Percentiles rank a stretch among this genome's conserved stretches.
phyloP scores from a whole-genome alignment of 2,888 invertebrate genomes.

The Cryptocephalus moraei region DNA sequence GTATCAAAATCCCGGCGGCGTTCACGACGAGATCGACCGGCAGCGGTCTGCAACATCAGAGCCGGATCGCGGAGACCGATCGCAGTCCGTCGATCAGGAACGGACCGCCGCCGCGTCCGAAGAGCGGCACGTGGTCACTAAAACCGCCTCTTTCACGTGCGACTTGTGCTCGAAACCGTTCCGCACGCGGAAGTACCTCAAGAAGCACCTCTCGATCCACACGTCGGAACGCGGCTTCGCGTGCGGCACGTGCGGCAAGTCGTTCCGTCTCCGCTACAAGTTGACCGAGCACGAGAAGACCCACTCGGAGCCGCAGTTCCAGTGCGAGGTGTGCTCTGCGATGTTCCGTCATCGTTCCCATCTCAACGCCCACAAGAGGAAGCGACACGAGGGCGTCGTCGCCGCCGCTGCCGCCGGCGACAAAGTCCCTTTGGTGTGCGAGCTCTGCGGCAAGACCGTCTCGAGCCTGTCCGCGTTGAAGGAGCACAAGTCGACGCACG shows the following conservation, averaged over 20 bases:
- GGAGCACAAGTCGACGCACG: slow-evolving; percentile 27
- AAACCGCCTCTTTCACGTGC: slow-evolving; percentile 23
- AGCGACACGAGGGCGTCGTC: slow-evolving; percentile 42
- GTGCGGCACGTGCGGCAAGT: slow-evolving; percentile 31
- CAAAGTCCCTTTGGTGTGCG: slow-evolving; percentile 27
- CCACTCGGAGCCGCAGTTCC: slow-evolving; percentile 46
- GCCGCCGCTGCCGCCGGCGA: slow-evolving; percentile 31
- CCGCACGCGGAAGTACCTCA: slow-evolving; percentile 29
- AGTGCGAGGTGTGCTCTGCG: slow-evolving; percentile 50
- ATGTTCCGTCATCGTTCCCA: slow-evolving; percentile 51
- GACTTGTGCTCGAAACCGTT: slow-evolving; percentile 27
- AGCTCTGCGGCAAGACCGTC: slow-evolving; percentile 23
- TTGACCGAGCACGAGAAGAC: slow-evolving; percentile 40
- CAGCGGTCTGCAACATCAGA: no score
- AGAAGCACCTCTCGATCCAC: slow-evolving; percentile 31
- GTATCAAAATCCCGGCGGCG: no score
- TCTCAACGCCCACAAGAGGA: slow-evolving; percentile 45
- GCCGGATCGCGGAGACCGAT: no score
- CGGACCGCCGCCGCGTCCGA: no score
- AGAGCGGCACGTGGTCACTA: not conserved
- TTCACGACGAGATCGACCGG: no score
- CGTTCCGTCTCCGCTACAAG: slow-evolving; percentile 30
- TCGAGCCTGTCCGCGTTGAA: slow-evolving; percentile 23
- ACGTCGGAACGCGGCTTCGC: slow-evolving; percentile 25
- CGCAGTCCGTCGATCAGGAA: no score